Percentiles rank a stretch among this genome's conserved stretches.
Evolutionary conservation across 2,797 vertebrate species (phyloP).

Genomic region (Denticeps clupeoides): DNA sequence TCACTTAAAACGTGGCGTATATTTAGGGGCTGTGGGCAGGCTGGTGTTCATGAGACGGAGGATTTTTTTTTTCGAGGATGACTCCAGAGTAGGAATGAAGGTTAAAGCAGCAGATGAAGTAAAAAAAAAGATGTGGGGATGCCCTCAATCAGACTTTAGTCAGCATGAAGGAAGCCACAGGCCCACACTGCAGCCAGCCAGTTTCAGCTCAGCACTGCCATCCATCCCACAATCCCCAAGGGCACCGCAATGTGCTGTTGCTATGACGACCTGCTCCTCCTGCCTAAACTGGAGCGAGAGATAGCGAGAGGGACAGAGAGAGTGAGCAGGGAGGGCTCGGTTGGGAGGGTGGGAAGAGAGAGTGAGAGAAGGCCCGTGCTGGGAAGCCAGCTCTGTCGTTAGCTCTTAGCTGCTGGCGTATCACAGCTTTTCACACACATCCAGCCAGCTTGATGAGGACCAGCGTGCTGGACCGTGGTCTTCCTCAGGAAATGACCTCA

Average conservation of each 20-base stretch:
- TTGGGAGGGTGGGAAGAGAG: background rate
- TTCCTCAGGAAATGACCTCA: too few species aligned
- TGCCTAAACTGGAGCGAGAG: conserved; percentile 35
- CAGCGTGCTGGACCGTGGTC: too few species aligned
- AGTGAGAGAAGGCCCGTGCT: conserved; percentile 17
- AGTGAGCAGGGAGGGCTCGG: conserved; percentile 8
- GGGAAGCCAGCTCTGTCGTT: conserved; percentile 1
- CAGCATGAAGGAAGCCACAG: background rate
- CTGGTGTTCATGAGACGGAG: too few species aligned
- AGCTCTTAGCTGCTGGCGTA: too few species aligned
- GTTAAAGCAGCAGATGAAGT: background rate
- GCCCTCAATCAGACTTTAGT: background rate
- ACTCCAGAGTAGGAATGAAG: background rate
- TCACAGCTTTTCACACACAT: too few species aligned
- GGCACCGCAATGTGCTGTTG: conserved; percentile 40
- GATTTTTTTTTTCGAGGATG: too few species aligned
- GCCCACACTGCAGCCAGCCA: conserved; percentile 22
- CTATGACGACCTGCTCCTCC: conserved; percentile 39
- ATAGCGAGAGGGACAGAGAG: conserved; percentile 14
- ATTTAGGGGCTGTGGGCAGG: too few species aligned
- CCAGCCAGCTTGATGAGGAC: too few species aligned
- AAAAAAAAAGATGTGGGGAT: background rate
- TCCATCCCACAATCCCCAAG: conserved; percentile 40
- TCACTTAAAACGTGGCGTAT: too few species aligned
- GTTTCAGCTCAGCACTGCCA: conserved; percentile 25